A percentile compares a stretch with the other conserved stretches of the same genome.
Evolutionary conservation across 2,797 vertebrate species (phyloP).

Genomic region (Pampus argenteus): DNA sequence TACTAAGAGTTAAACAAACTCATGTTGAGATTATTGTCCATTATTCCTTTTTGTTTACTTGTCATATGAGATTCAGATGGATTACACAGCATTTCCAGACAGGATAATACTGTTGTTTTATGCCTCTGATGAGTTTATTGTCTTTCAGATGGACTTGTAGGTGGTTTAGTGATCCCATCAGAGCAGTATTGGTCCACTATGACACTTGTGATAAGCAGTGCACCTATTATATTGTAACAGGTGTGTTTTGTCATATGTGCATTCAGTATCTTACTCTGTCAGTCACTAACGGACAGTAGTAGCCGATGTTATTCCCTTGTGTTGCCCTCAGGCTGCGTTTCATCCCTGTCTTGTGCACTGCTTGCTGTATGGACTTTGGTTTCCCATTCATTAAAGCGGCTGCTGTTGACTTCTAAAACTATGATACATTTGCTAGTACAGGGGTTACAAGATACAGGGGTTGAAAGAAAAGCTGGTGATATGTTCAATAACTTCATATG

Average conservation of each 20-base stretch:
- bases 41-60: constrained; percentile 75
- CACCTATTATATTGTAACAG: constrained; percentile 45
- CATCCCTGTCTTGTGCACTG: constrained; percentile 27
- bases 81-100: constrained; percentile 70
- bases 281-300: constrained; percentile 56
- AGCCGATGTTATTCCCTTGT: constrained; percentile 52
- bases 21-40: constrained; percentile 67
- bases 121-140: constrained; percentile 55
- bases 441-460: no score
- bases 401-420: constrained; percentile 1
- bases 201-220: constrained; percentile 49
- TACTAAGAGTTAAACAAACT: constrained; percentile 58
- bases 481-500: no score
- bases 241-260: constrained; percentile 65
- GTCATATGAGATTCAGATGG: constrained; percentile 72
- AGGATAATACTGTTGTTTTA: constrained; percentile 65
- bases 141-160: constrained; percentile 53
- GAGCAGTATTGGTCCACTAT: constrained; percentile 38
- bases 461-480: not conserved
- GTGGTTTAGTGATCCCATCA: constrained; percentile 55
- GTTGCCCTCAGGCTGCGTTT: constrained; percentile 60
- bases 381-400: constrained; percentile 41
- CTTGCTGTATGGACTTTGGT: constrained; percentile 23
- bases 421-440: constrained; percentile 18
- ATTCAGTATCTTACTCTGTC: constrained; percentile 57